These are phyloP conservation scores for Drosophila paranaensis DNA, from an alignment of 2,888 invertebrate genomes.

Conservation along the genomic window DNA sequence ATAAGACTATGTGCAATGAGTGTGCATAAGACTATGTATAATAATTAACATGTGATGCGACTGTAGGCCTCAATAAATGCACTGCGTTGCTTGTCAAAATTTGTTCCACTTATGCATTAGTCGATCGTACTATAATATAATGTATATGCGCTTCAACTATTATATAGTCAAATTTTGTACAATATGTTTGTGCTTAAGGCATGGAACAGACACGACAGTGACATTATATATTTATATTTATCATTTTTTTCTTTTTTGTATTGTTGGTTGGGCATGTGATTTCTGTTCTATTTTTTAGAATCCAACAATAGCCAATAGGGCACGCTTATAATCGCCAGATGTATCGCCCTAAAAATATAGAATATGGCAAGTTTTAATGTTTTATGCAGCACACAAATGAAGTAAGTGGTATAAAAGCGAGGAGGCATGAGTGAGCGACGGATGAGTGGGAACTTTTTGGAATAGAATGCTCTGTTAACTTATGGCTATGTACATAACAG, in stretches of 20 bases:
- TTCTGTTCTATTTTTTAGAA: constrained; percentile 72
- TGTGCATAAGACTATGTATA: constrained; percentile 62
- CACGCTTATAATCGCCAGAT: constrained; percentile 96
- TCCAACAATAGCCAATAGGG: constrained; percentile 93
- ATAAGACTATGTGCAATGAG: constrained; percentile 63
- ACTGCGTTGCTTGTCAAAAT: constrained; percentile 44
- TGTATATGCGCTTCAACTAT: constrained; percentile 46
- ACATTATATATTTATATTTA: constrained; percentile 30
- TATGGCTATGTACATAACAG: constrained; percentile 9
- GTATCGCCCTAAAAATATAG: constrained; percentile 92
- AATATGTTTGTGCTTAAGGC: constrained; percentile 58
- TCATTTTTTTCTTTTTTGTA: constrained; percentile 17
- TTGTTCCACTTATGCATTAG: constrained; percentile 43
- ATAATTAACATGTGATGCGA: constrained; percentile 64
- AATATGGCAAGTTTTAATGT: constrained; percentile 76
- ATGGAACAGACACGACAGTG: constrained; percentile 70
- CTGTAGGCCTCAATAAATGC: constrained; percentile 68
- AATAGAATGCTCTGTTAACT: constrained; percentile 9
- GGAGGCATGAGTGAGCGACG: constrained; percentile 16
- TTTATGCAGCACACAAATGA: constrained; percentile 64
- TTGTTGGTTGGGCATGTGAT: constrained; percentile 46
- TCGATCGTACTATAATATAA: constrained; percentile 28
- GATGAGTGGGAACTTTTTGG: constrained; percentile 1
- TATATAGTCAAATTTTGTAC: constrained; percentile 64
- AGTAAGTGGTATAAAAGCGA: constrained; percentile 24